phyloP scores from a whole-genome alignment of 2,113 vertebrate genomes.

The Tragelaphus strepsiceros region DNA sequence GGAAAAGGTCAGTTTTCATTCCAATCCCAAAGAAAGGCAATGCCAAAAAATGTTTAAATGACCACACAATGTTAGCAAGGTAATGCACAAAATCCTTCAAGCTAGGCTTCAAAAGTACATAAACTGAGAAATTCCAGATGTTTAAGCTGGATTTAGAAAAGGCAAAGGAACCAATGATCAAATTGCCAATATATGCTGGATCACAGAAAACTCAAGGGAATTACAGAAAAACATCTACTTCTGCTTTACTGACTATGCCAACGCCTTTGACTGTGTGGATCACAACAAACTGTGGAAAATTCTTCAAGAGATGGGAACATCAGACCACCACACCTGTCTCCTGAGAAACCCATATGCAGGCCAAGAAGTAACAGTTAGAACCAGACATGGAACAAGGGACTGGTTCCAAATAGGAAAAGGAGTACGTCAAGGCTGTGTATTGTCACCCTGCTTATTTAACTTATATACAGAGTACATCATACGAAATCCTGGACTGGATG shows the following conservation, averaged over 20 bases:
- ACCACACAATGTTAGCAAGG: neutral
- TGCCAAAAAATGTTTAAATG: neutral
- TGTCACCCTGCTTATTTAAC: neutral
- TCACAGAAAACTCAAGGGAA: neutral
- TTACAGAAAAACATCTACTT: neutral
- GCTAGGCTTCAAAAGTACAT: neutral
- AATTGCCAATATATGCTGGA: neutral
- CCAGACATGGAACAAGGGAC: fast-evolving
- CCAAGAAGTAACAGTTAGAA: neutral
- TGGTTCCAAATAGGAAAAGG: neutral
- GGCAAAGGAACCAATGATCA: neutral
- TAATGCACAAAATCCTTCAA: neutral
- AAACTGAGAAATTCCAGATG: neutral
- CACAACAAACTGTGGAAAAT: neutral
- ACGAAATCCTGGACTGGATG: neutral
- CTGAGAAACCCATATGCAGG: neutral
- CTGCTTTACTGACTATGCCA: neutral
- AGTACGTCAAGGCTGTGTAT: neutral
- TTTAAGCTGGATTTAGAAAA: neutral
- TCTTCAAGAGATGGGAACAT: neutral
- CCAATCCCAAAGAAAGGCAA: neutral
- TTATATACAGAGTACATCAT: neutral
- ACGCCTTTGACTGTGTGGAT: neutral
- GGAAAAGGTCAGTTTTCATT: neutral
- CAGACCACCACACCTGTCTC: neutral